These are phyloP conservation scores for Poeciliopsis paucimaculata DNA, from an alignment of 2,797 vertebrate species.

Conservation along the genomic window DNA sequence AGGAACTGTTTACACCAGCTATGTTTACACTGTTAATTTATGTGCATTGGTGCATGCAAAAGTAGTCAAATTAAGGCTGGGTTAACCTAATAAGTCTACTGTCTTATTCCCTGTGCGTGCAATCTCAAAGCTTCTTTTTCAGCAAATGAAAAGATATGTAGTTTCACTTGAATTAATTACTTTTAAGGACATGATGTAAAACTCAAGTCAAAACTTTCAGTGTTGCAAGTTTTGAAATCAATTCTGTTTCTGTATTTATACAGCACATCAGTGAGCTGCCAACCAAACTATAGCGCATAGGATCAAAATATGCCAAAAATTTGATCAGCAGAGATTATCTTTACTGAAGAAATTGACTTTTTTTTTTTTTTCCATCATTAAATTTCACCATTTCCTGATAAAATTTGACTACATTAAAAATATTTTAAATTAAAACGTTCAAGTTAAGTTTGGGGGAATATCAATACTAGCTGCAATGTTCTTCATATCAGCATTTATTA, in stretches of 20 bases:
- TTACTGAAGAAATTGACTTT: too few species aligned
- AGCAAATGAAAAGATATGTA: background rate
- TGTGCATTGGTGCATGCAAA: constrained; percentile 67
- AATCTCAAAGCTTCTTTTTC: constrained; percentile 20
- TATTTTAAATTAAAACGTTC: background rate
- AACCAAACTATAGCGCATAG: background rate
- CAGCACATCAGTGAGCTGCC: background rate
- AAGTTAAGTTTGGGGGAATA: background rate
- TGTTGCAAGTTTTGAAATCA: constrained; percentile 31
- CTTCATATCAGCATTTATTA: background rate
- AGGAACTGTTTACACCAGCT: constrained; percentile 63
- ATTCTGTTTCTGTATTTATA: background rate
- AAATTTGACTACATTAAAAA: background rate
- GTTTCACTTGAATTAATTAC: background rate
- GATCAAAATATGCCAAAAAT: background rate
- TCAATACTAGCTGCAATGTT: background rate
- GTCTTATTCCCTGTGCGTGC: constrained; percentile 28
- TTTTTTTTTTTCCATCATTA: too few species aligned
- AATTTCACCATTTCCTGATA: background rate
- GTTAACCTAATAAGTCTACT: constrained; percentile 58
- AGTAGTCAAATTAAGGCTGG: constrained; percentile 54
- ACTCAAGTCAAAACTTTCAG: constrained; percentile 9
- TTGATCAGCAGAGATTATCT: background rate
- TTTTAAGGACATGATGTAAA: background rate
- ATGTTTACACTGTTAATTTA: constrained; percentile 74